Evolutionary conservation across 2,888 invertebrate genomes (phyloP).

Genomic region (Margaritifera margaritifera): DNA sequence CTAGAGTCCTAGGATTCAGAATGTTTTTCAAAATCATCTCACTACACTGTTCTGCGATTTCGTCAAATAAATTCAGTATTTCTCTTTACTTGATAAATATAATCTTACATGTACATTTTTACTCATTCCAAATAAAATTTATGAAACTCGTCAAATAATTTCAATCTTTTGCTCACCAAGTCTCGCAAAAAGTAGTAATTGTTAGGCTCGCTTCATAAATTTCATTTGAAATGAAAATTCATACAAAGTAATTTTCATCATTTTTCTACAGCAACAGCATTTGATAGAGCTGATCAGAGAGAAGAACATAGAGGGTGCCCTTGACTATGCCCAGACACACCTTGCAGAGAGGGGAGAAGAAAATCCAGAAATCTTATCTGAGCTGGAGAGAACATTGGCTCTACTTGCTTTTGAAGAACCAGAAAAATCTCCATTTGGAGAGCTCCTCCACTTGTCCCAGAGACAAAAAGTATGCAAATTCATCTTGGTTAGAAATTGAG

Average conservation of each 20-base stretch:
- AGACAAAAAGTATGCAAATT: constrained; percentile 78
- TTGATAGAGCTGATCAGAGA: constrained; percentile 89
- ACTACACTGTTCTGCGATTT: too few relatives aligned
- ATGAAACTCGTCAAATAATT: too few relatives aligned
- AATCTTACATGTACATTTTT: too few relatives aligned
- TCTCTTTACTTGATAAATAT: too few relatives aligned
- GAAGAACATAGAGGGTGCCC: constrained; percentile 88
- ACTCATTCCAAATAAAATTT: too few relatives aligned
- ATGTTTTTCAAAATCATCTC: too few relatives aligned
- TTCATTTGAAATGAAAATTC: too few relatives aligned
- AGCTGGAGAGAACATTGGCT: constrained; percentile 94
- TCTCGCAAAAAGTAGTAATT: too few relatives aligned
- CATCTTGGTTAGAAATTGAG: not conserved
- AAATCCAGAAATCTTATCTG: constrained; percentile 78
- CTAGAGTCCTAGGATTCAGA: too few relatives aligned
- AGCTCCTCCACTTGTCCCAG: constrained; percentile 92
- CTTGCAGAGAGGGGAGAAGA: constrained; percentile 90
- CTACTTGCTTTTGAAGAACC: constrained; percentile 97
- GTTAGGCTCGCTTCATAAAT: too few relatives aligned
- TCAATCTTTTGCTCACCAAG: too few relatives aligned
- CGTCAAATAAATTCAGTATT: too few relatives aligned
- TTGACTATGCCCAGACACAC: constrained; percentile 91
- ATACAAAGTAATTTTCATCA: not conserved
- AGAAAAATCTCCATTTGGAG: constrained; percentile 93
- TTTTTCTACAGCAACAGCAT: constrained; percentile 84